Evolutionary conservation across 92 coral and sea anemone genomes (phyloP).

Genomic region (Hydrozoanthus gracilis): DNA sequence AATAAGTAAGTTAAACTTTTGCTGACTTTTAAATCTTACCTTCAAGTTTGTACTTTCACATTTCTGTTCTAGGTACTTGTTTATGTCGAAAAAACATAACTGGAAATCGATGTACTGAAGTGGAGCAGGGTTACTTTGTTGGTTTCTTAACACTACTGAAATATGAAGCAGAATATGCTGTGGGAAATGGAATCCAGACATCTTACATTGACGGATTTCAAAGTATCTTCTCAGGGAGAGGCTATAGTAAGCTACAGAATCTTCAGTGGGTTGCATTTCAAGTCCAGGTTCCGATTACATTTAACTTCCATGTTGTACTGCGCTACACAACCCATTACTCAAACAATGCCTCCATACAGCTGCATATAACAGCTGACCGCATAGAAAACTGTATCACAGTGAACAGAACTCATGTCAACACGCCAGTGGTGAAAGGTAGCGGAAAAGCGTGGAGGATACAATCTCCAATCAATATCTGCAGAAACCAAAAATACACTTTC

Average conservation of each 20-base stretch:
- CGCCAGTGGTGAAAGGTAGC: conserved; percentile 51
- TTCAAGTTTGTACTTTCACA: too few relatives aligned
- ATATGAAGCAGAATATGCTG: conserved; percentile 84
- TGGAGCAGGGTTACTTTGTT: conserved; percentile 66
- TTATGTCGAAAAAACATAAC: conserved; percentile 78
- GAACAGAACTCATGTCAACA: conserved; percentile 25
- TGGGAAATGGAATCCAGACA: conserved; percentile 71
- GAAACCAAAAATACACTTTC: conserved; percentile 64
- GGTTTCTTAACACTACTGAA: conserved; percentile 67
- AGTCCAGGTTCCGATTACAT: conserved; percentile 47
- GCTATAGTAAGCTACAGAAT: conserved; percentile 69
- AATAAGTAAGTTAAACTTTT: too few relatives aligned
- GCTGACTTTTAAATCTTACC: too few relatives aligned
- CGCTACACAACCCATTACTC: conserved; percentile 68
- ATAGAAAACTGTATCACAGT: conserved; percentile 55
- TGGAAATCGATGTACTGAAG: conserved; percentile 80
- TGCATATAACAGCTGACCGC: conserved; percentile 56
- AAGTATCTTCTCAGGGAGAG: conserved; percentile 86
- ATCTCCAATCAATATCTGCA: conserved; percentile 47
- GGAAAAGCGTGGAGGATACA: conserved; percentile 76
- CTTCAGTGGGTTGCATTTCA: conserved; percentile 68
- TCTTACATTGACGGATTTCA: conserved; percentile 70
- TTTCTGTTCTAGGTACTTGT: conserved; percentile 74
- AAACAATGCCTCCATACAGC: conserved; percentile 44
- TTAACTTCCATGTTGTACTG: conserved; percentile 58